These are phyloP conservation scores for Zosterops hypoxanthus DNA, from an alignment of 2,113 vertebrate genomes.

Conservation along the genomic window DNA sequence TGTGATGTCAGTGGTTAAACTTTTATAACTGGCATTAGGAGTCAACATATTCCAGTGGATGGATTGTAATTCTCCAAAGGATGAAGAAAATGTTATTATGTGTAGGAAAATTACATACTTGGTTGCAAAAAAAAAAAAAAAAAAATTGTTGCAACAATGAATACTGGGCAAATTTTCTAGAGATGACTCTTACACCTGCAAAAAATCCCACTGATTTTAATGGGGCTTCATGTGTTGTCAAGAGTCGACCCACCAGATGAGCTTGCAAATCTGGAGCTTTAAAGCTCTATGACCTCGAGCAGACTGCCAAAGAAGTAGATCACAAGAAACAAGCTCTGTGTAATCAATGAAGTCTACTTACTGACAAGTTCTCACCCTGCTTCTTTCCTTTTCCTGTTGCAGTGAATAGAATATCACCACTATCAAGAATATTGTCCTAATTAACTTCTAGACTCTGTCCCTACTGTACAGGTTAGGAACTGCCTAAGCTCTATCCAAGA, in stretches of 20 bases:
- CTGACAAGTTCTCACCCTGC: not conserved
- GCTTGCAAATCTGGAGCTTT: not conserved
- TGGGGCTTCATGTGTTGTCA: not conserved
- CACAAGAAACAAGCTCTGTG: not conserved
- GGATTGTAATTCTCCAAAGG: not conserved
- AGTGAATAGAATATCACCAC: not conserved
- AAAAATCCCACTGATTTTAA: not conserved
- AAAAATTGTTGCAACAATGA: not conserved
- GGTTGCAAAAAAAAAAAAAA: not conserved
- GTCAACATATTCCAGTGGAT: not conserved
- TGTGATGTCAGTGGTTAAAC: constrained; percentile 11
- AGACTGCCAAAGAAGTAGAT: not conserved
- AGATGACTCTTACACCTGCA: not conserved
- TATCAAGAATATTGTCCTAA: not conserved
- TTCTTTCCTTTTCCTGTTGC: not conserved
- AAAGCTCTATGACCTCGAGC: not conserved
- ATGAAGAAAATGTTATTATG: not conserved
- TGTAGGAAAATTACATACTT: not conserved
- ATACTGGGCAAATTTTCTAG: not conserved
- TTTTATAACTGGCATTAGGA: constrained; percentile 7
- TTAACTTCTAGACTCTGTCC: not conserved
- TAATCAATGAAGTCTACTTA: not conserved
- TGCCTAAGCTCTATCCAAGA: not conserved
- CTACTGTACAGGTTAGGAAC: not conserved
- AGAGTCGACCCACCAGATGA: not conserved